Percentiles rank a stretch among this genome's conserved stretches.
These are phyloP conservation scores for Prolemur simus DNA, from an alignment of 2,113 vertebrate genomes.

Conservation along the genomic window DNA sequence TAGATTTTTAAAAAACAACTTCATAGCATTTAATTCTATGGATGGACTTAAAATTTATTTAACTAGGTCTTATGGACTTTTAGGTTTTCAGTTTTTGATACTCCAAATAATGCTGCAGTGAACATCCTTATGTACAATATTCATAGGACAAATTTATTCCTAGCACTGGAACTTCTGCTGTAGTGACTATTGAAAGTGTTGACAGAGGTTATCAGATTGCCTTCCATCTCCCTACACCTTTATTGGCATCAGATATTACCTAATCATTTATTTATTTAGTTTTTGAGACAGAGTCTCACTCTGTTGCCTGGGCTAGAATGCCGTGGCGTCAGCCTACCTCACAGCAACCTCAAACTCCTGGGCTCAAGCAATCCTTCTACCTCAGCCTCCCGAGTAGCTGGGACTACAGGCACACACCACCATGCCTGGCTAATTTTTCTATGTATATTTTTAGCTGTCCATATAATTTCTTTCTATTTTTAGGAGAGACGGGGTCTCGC, in stretches of 20 bases:
- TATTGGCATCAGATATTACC: neutral
- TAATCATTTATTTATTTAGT: neutral
- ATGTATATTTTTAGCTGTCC: no score
- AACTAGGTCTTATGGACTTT: neutral
- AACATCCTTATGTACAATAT: neutral
- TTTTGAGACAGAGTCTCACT: no score
- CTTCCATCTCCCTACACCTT: neutral
- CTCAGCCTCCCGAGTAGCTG: no score
- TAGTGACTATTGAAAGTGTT: neutral
- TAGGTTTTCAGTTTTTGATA: constrained; percentile 17
- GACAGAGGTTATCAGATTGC: neutral
- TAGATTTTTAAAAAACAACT: neutral
- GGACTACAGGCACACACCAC: no score
- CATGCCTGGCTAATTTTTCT: no score
- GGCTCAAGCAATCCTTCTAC: no score
- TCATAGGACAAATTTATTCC: neutral
- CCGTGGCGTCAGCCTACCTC: no score
- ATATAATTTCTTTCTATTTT: no score
- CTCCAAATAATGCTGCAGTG: neutral
- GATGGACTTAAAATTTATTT: constrained; percentile 7
- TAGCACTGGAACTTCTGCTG: neutral
- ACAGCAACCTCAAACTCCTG: no score
- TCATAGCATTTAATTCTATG: neutral
- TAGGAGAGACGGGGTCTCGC: no score
- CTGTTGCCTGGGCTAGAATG: no score